Base-by-base conservation (phyloP, 1,140 invertebrate species). In the Drosophila lacertosa region DNA sequence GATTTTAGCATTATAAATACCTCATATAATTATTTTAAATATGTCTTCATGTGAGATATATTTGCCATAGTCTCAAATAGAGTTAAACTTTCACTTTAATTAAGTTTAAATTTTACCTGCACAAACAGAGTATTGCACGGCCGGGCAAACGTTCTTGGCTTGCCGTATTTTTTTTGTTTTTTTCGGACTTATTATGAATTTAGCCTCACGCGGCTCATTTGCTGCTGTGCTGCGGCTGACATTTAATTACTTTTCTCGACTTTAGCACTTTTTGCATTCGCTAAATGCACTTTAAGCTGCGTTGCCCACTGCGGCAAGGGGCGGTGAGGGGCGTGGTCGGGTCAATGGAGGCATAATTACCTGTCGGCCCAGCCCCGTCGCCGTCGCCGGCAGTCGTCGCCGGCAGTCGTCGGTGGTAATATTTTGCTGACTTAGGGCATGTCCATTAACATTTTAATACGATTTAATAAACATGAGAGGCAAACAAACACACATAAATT, bases 401-500 rank as follows among this genome's bases (percentile, higher is more conserved):
- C 13, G 3, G 3, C 29, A 7, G 15, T 51, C 58, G 53, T 32
- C 32, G 59, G 60, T 63, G 64, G 63, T 74, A 86, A 88, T 81
- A 84, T 88, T 86, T 81, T 40, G 64, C 59, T 29, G 83, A 70
- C 73, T 88, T 73, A 33, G 55, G 62, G 69, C 74, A 75, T 65
- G 55, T 33, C 48, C 62, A 86, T 86, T 86, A 88, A 88, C 81
- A 86, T 88, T 86, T 86, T 77, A 88, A 86, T 88, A 74, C 77
- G 82, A 77, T 59, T 77, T 75, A 74, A 70, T 74, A 77, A 74
- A 74, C 74, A 77, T 74, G 74, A 74, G 74, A 74, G 44, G 54
- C 35, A 24, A 5, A 24, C 35, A 24, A 5, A 24, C 64, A 44
- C 48, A 60, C 71, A 83, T 83, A 83, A 78, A 86, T 88, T 74